Evolutionary conservation across 2,888 invertebrate genomes (phyloP), one percentile per base, ranked within the genome.

Genomic region (Caenorhabditis becei): DNA sequence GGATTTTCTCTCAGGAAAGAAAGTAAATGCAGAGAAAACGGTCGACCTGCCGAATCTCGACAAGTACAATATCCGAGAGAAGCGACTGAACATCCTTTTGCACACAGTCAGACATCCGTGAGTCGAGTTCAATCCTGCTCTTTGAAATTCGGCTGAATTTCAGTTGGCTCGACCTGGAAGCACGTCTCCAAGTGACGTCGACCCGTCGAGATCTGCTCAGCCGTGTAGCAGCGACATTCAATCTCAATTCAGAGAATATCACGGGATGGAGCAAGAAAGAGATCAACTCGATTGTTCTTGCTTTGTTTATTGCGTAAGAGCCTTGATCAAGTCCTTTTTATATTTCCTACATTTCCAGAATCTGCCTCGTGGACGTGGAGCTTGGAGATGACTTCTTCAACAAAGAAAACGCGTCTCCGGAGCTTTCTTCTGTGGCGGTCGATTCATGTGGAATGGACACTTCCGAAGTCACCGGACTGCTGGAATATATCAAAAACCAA

Each of bases 151-250:
- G 18, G 49, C 63, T 16, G 23, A 44, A 28, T 72, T 79, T 61
- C 70, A 84, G 84, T 23, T 84, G 82, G 82, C 47, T 41, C 0
- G 67, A 77, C 20, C 59, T 84, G 28, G 84, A 84, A 77, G 78
- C 75, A 8, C 44, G 56, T 16, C 59, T 84, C 20, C 65, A 71
- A 18, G 16, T 83, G 35, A 78, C 65, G 1, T 59, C 77, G n/a
- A 79, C 84, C 16, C 67, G 77, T 18, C 28, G 72, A 20, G 66
- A 71, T 58, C 54, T 77, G 26, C 62, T 85, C 16, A 66, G 61
- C 11, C 74, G 77, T 8, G 61, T 85, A 14, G 51, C 77, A 2
- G 62, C 80, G 11, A 82, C 79, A 1, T 83, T 85, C 61, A 56
- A 71, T 35, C 59, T 85, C 24, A 41, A 67, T 11, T 67, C 85